Conservation (phyloP, 2,797 vertebrate species). For the Sebastes umbrosus region DNA sequence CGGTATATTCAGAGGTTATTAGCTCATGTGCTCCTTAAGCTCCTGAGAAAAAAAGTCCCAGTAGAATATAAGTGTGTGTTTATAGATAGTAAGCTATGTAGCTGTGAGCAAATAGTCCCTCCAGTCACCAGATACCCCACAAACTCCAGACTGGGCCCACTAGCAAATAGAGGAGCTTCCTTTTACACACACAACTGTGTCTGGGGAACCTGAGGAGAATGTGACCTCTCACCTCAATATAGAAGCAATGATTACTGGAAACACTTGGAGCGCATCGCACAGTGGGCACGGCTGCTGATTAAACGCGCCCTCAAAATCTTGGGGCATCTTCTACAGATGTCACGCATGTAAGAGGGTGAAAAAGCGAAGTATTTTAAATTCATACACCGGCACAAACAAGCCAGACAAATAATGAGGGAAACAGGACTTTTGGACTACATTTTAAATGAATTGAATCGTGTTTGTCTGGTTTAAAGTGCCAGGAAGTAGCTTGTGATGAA, state of each 20-base stretch:
- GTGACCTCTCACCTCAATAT: constrained; percentile 61
- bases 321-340: neutral
- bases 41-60: constrained; percentile 22
- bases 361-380: neutral
- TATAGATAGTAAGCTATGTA: constrained; percentile 55
- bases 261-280: neutral
- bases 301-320: neutral
- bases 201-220: constrained; percentile 24
- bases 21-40: constrained; percentile 15
- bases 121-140: constrained; percentile 62
- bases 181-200: constrained; percentile 24
- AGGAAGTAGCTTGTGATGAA: neutral
- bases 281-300: neutral
- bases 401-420: neutral
- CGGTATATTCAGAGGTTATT: constrained; percentile 11
- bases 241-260: constrained; percentile 2
- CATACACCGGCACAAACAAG: neutral
- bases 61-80: constrained; percentile 39
- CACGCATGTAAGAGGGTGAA: neutral
- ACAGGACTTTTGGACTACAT: neutral
- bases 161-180: constrained; percentile 47
- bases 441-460: neutral
- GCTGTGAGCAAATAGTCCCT: constrained; percentile 56
- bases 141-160: constrained; percentile 35
- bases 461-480: neutral